Evolutionary conservation across 92 coral and sea anemone genomes (phyloP), one percentile per base, ranked within the genome.

Genomic region (Micromussa lordhowensis): DNA sequence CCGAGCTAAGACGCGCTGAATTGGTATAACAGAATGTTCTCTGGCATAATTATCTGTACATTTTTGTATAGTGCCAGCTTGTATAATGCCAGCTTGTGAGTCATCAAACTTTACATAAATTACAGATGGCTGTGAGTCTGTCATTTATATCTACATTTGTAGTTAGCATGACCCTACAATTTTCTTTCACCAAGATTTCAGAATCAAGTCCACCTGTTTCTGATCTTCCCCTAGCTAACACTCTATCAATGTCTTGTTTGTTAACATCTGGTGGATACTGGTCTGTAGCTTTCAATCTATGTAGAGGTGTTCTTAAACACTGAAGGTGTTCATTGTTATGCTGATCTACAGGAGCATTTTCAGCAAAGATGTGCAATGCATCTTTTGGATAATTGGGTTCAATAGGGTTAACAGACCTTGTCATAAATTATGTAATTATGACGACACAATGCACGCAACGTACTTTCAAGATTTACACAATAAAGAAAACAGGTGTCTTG

Each of bases 141-240:
- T 35, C 38, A 35, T 35, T 35, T 35, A 35, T 35, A 35, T 35
- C 38, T 35, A 35, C 4, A 35, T 35, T 35, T 35, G 38, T 35
- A 35, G 38, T 35, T 35, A 35, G 38, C 38, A 92, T 91, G 14
- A 94, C 88, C 75, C 93, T 89, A 15, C 81, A 79, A 66, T 68
- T 92, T n/a, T 94, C 83, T 87, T 91, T 94, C 9, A 89, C 75
- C 14, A 32, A 28, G 34, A 87, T 89, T 86, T 94, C 91, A 77
- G 32, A 80, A 84, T 94, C 94, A 70, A 92, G 93, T 32, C 94
- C 94, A 78, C 92, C 88, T 76, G 94, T 94, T 51, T 92, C 93
- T 63, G 96, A 91, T 84, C 92, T 80, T 28, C 89, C 84, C 77
- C 81, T 88, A 49, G 94, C 81, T 57, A 93, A 85, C 14, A 91